Conservation (phyloP, 2,113 vertebrate genomes). For the Tupaia tana region DNA sequence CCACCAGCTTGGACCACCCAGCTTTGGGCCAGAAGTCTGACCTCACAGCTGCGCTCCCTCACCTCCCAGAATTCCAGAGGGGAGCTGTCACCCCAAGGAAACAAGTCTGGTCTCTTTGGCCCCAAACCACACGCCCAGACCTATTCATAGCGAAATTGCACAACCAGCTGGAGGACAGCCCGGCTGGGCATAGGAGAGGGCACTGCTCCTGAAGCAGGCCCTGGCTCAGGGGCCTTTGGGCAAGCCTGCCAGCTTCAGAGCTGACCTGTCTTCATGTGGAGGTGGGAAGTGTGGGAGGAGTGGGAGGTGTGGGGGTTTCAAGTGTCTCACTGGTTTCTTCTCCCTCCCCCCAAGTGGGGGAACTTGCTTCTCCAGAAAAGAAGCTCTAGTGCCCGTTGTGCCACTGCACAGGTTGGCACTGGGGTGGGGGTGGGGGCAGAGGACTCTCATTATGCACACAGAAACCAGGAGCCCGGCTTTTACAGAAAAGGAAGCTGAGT, state of each 20-base stretch:
- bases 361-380: background rate
- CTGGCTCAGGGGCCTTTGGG: background rate
- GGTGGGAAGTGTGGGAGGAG: too few species aligned
- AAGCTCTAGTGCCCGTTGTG: background rate
- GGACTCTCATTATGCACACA: background rate
- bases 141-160: slow-evolving; percentile 66
- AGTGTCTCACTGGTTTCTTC: background rate
- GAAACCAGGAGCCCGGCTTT: background rate
- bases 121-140: slow-evolving; percentile 58
- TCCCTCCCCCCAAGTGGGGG: background rate
- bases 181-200: background rate
- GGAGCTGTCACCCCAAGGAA: slow-evolving; percentile 62
- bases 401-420: background rate
- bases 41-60: slow-evolving; percentile 53
- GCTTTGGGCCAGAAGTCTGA: slow-evolving; percentile 51
- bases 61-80: slow-evolving; percentile 77
- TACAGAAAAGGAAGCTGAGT: background rate
- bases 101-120: slow-evolving; percentile 69
- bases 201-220: background rate
- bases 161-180: slow-evolving; percentile 50
- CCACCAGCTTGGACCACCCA: slow-evolving; percentile 61
- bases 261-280: background rate
- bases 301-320: background rate
- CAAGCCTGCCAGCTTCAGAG: background rate
- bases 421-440: fast-evolving